phyloP scores from a whole-genome alignment of 2,113 vertebrate species.

The Pycnonotus jocosus region DNA sequence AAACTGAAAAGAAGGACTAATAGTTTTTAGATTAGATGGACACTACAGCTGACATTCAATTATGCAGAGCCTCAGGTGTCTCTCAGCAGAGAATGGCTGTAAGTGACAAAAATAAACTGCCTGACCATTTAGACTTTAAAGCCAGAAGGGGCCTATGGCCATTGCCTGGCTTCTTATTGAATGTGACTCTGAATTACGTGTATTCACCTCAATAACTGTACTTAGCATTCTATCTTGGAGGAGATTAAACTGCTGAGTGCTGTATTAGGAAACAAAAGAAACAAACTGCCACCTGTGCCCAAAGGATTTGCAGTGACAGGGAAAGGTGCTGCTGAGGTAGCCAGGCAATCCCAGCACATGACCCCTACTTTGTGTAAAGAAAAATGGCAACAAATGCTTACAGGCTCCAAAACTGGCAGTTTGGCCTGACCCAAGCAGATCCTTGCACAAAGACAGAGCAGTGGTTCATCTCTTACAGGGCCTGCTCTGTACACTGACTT shows the following conservation, averaged over 20 bases:
- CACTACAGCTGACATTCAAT: not conserved
- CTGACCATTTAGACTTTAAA: not conserved
- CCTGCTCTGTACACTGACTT: not conserved
- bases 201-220: not conserved
- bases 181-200: not conserved
- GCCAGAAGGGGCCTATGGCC: not conserved
- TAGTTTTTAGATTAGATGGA: not conserved
- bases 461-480: not conserved
- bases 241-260: not conserved
- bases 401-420: not conserved
- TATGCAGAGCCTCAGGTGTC: not conserved
- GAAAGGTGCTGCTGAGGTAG: not conserved
- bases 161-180: not conserved
- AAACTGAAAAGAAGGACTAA: not conserved
- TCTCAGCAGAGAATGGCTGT: not conserved
- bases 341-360: fast-evolving
- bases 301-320: not conserved
- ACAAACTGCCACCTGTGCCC: not conserved
- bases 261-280: not conserved
- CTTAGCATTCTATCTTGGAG: not conserved
- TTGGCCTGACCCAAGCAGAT: not conserved
- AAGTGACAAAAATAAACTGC: not conserved
- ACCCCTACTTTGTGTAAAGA: not conserved
- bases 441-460: not conserved
- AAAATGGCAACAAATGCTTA: not conserved